These are phyloP conservation scores for Spondyliosoma cantharus DNA, from an alignment of 2,797 vertebrate genomes.

Conservation along the genomic window DNA sequence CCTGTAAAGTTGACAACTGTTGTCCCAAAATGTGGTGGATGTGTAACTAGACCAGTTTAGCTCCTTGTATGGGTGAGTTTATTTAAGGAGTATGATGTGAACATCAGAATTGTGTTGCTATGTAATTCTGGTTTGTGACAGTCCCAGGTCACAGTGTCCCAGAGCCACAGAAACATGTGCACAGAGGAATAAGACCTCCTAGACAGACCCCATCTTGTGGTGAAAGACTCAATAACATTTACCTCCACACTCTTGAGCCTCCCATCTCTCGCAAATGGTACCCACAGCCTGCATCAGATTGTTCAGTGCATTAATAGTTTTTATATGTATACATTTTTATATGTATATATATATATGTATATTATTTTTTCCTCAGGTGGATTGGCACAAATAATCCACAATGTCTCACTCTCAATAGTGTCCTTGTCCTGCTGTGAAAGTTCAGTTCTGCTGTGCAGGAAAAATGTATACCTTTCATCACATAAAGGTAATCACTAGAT, in stretches of 20 bases:
- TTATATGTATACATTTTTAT: too few relatives aligned
- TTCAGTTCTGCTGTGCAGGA: background rate
- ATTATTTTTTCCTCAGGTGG: too few relatives aligned
- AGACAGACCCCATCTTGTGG: conserved; percentile 81
- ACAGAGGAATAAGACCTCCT: conserved; percentile 52
- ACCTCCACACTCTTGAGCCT: conserved; percentile 17
- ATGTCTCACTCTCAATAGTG: conserved; percentile 12
- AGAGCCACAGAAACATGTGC: conserved; percentile 38
- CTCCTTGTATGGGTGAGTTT: conserved; percentile 6
- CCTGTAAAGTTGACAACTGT: conserved; percentile 14
- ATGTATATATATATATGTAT: too few relatives aligned
- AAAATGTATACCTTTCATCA: conserved; percentile 14
- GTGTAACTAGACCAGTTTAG: conserved; percentile 29
- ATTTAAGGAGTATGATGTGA: conserved; percentile 42
- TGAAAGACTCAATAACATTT: conserved; percentile 71
- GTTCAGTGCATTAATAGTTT: conserved; percentile 12
- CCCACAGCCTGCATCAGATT: conserved; percentile 15
- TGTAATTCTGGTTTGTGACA: conserved; percentile 56
- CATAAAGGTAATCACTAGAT: conserved; percentile 1
- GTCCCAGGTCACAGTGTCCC: conserved; percentile 32
- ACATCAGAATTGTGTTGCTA: conserved; percentile 38
- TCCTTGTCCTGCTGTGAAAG: conserved; percentile 18
- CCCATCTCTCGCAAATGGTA: conserved; percentile 25
- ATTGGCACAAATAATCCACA: background rate
- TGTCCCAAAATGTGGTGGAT: conserved; percentile 36